Evolutionary conservation across 2,797 vertebrate genomes (phyloP).

Genomic region (Columba guinea): DNA sequence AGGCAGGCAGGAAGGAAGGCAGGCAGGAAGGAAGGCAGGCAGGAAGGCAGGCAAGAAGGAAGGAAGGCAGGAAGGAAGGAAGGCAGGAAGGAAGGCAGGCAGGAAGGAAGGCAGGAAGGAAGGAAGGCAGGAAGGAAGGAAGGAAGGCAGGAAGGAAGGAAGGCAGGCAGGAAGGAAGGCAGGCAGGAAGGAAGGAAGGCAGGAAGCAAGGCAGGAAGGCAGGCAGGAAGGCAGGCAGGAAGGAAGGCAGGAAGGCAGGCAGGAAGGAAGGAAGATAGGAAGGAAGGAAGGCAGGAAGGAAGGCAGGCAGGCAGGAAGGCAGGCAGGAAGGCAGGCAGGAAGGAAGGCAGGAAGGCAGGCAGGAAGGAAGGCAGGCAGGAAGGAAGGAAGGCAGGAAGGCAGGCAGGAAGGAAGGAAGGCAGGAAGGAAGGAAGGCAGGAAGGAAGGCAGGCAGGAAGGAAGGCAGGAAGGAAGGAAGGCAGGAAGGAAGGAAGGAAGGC

Average conservation of each 20-base stretch:
- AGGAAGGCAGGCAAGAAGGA: not conserved
- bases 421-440: too few species aligned
- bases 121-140: too few species aligned
- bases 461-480: not conserved
- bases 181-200: not conserved
- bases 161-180: not conserved
- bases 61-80: not conserved
- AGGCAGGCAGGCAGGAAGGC: too few species aligned
- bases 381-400: not conserved
- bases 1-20: not conserved
- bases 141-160: not conserved
- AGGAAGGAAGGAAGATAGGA: too few species aligned
- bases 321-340: too few species aligned
- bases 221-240: not conserved
- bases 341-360: not conserved
- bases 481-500: not conserved
- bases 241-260: too few species aligned
- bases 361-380: too few species aligned
- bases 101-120: too few species aligned
- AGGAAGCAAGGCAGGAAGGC: too few species aligned
- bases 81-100: not conserved
- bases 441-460: too few species aligned
- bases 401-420: not conserved
- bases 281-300: too few species aligned
- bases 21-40: not conserved